A percentile compares a stretch with the other conserved stretches of the same genome.
phyloP scores from a whole-genome alignment of 2,113 vertebrate genomes.

The Sceloporus undulatus region DNA sequence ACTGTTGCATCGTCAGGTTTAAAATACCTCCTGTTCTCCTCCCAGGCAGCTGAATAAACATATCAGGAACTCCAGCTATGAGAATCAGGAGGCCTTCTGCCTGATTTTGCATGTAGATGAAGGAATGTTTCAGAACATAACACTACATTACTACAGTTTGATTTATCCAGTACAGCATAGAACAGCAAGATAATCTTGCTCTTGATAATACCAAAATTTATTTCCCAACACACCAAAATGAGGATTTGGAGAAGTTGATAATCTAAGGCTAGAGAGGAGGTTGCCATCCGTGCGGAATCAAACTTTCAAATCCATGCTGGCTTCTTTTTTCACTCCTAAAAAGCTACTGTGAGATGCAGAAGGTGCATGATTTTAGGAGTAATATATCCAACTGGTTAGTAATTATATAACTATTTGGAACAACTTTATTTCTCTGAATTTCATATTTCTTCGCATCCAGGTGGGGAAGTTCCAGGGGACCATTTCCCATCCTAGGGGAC shows the following conservation, averaged over 20 bases:
- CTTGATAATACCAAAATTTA: constrained; percentile 57
- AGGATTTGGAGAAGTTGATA: constrained; percentile 56
- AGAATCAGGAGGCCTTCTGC: constrained; percentile 46
- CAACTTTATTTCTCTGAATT: too few species aligned
- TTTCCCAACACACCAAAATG: constrained; percentile 42
- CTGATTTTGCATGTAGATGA: background rate
- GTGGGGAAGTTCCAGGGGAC: too few species aligned
- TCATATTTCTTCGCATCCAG: too few species aligned
- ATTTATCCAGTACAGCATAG: constrained; percentile 84
- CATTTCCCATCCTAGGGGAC: too few species aligned
- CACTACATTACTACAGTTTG: constrained; percentile 43
- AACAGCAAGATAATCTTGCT: constrained; percentile 87
- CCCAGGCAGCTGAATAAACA: constrained; percentile 52
- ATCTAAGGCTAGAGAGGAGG: constrained; percentile 11
- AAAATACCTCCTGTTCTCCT: constrained; percentile 53
- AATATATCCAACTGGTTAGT: background rate
- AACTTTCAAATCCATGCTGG: constrained; percentile 33
- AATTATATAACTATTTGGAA: background rate
- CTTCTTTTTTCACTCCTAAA: constrained; percentile 7
- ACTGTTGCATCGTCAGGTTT: constrained; percentile 40
- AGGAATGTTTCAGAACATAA: constrained; percentile 58
- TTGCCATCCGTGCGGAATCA: constrained; percentile 49
- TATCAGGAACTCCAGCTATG: constrained; percentile 53
- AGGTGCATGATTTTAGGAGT: constrained; percentile 5
- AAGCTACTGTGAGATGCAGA: background rate